These are phyloP conservation scores for Syritta pipiens DNA, from an alignment of 2,888 invertebrate genomes.

Conservation along the genomic window DNA sequence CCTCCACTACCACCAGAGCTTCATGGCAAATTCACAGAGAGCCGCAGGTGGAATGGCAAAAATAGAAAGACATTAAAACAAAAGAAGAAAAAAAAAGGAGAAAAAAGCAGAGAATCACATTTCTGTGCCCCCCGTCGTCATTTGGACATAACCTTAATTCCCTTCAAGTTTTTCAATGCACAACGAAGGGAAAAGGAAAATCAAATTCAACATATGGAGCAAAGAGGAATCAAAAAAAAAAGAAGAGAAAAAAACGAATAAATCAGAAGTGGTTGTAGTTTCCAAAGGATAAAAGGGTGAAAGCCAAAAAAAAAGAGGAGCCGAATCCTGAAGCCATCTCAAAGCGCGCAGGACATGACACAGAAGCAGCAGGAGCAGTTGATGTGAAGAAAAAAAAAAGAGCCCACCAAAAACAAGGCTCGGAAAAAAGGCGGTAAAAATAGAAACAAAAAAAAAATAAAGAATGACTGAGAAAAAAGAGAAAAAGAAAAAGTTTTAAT, in stretches of 20 bases:
- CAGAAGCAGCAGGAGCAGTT: background rate
- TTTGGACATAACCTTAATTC: conserved; percentile 65
- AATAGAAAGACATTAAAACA: conserved; percentile 35
- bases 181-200: background rate
- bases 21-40: conserved; percentile 32
- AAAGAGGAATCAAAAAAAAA: conserved; percentile 1
- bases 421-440: conserved; percentile 53
- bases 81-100: conserved; percentile 22
- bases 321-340: conserved; percentile 23
- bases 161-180: conserved; percentile 44
- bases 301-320: conserved; percentile 64
- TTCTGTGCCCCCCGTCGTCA: conserved; percentile 36
- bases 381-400: background rate
- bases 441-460: conserved; percentile 25
- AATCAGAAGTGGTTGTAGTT: conserved; percentile 53
- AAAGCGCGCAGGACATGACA: conserved; percentile 12
- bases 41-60: conserved; percentile 59
- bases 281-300: conserved; percentile 46
- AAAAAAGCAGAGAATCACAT: conserved; percentile 8
- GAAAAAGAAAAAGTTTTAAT: conserved; percentile 59
- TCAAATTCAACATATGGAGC: conserved; percentile 58
- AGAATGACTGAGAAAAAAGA: conserved; percentile 6
- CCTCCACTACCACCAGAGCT: conserved; percentile 4
- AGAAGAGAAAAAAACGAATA: conserved; percentile 6
- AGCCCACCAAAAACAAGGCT: conserved; percentile 24